phyloP scores from a whole-genome alignment of 2,113 vertebrate species.

The Eptesicus fuscus region DNA sequence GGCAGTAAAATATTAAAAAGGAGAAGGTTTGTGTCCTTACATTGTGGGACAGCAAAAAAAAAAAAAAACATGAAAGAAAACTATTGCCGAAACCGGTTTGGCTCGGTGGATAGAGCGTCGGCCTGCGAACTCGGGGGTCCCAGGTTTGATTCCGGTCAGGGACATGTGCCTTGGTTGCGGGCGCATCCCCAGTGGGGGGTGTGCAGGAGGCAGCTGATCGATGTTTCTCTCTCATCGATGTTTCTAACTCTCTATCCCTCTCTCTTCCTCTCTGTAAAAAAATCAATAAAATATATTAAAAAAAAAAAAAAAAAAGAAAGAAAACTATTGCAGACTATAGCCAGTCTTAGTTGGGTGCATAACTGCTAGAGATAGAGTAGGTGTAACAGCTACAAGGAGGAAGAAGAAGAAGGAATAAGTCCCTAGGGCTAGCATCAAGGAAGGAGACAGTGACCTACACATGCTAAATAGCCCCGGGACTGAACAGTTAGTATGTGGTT shows the following conservation, averaged over 20 bases:
- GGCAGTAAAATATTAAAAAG: background rate
- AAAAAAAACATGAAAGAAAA: background rate
- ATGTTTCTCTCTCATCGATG: no score
- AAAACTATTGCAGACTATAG: background rate
- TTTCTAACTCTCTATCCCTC: no score
- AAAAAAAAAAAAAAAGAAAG: constrained; percentile 1
- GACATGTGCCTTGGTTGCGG: no score
- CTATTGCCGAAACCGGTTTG: no score
- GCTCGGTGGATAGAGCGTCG: no score
- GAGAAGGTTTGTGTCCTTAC: background rate
- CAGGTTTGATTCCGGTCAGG: no score
- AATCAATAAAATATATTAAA: no score
- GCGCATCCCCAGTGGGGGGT: no score
- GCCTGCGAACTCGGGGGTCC: no score
- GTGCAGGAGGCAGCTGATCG: no score
- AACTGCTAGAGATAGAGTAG: background rate
- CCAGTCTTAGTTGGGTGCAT: background rate
- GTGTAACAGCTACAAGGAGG: background rate
- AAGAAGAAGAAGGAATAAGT: background rate
- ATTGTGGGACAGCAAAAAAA: background rate
- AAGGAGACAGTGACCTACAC: background rate
- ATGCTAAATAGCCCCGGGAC: background rate
- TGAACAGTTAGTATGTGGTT: background rate
- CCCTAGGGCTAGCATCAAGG: background rate
- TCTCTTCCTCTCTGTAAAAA: no score